phyloP scores from a whole-genome alignment of 1,140 invertebrate genomes.

The Lucilia cuprina region DNA sequence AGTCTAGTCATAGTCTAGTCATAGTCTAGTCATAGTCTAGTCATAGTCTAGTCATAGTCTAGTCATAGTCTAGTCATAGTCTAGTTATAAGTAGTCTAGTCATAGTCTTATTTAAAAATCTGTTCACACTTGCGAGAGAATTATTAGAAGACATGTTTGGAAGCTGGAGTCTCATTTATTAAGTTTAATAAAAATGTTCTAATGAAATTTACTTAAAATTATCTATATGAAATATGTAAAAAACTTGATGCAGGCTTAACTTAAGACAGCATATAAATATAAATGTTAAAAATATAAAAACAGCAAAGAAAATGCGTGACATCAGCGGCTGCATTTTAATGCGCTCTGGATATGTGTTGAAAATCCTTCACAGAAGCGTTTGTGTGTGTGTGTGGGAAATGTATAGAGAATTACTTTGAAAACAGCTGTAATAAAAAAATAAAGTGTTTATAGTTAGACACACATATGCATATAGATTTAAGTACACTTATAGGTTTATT shows the following conservation, averaged over 20 bases:
- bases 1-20: no score
- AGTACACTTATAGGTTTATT: background rate
- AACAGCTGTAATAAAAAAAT: background rate
- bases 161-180: no score
- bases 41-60: no score
- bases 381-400: background rate
- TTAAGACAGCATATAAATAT: background rate
- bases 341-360: background rate
- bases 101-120: no score
- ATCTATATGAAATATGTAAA: background rate
- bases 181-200: no score
- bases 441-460: background rate
- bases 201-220: background rate
- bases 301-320: conserved; percentile 1
- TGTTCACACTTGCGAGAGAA: no score
- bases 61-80: no score
- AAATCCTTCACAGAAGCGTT: no score
- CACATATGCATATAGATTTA: background rate
- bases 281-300: background rate
- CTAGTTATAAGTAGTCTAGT: no score
- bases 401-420: background rate
- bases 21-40: no score
- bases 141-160: no score
- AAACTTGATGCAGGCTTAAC: background rate
- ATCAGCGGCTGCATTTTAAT: conserved; percentile 33